A percentile compares a stretch with the other conserved stretches of the same genome.
Conservation (phyloP, 2,888 invertebrate genomes). For the Acronicta psi region DNA sequence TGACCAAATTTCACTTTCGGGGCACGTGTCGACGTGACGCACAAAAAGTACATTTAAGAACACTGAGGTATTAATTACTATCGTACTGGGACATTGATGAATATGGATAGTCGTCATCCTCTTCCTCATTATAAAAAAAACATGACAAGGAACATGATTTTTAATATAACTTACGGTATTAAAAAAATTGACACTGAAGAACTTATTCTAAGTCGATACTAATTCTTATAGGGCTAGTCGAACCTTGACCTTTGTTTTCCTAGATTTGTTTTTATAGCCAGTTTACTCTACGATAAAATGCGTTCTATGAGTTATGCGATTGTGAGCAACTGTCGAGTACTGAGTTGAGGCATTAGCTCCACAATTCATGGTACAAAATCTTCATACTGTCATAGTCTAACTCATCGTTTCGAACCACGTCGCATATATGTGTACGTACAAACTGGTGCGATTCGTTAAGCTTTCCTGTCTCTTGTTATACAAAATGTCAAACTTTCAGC, state of each 20-base stretch:
- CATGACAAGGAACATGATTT: too few relatives aligned
- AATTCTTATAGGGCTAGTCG: neutral
- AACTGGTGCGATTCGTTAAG: constrained; percentile 65
- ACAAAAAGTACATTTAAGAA: constrained; percentile 16
- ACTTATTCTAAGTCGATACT: too few relatives aligned
- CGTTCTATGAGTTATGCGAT: neutral
- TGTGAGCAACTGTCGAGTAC: neutral
- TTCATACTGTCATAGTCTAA: neutral
- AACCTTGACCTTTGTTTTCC: neutral
- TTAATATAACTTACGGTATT: too few relatives aligned
- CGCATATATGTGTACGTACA: constrained; percentile 17
- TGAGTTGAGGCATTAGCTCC: neutral
- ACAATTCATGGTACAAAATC: neutral
- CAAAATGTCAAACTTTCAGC: constrained; percentile 51
- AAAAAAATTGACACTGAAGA: too few relatives aligned
- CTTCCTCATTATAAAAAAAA: too few relatives aligned
- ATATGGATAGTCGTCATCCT: too few relatives aligned
- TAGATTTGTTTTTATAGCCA: neutral
- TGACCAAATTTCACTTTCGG: constrained; percentile 82
- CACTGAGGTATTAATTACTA: neutral
- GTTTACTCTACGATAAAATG: neutral
- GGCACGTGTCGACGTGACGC: constrained; percentile 51
- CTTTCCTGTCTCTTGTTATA: constrained; percentile 62
- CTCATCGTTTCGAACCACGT: constrained; percentile 1
- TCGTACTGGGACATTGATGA: neutral